Evolutionary conservation across 1,140 invertebrate species (phyloP), one percentile per base, ranked within the genome.

Genomic region (Parapsyche elsis): DNA sequence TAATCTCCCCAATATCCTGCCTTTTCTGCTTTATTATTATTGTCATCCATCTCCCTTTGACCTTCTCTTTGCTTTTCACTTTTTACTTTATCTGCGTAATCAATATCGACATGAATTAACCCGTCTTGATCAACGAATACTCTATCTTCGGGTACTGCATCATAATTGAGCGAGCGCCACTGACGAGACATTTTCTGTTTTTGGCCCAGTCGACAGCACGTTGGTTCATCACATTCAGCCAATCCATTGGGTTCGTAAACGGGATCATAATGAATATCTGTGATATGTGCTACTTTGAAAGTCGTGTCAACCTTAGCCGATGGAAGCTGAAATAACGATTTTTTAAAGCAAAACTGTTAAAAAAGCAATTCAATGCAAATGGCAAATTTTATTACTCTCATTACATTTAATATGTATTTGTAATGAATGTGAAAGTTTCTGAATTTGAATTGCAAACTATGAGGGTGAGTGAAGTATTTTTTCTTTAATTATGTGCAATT

Each of bases 1-100:
- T 94, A 94, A 85, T 95, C 93, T 10, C 95, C 94, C 94, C 94
- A 96, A 84, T 88, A 92, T 0, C 95, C 94, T 23, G 95, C 95
- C 0, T 90, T 87, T 21, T 89, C 44, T 53, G 24, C 45, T 57
- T 78, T 71, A 1, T 21, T 16, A 23, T 38, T 70, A 38, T 70
- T 73, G 71, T 81, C 16, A 5, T 24, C 61, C 64, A 59, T 24
- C 38, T 74, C 30, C 80, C 7, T 49, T 44, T 75, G 84, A 46
- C 19, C 81, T 24, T 85, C 83, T 45, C 85, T 85, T 16, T 44
- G 7, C 76, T 86, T 87, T 46, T n/a, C 21, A 75, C 24, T 45
- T 26, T 57, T 9, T n/a, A 77, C 85, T 21, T 86, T 61, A 21
- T 74, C 45, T 16, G 71, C 76, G 38, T 79, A 80, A 77, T 84